Base-by-base conservation (phyloP, 2,888 invertebrate genomes). In the Trilocha varians region DNA sequence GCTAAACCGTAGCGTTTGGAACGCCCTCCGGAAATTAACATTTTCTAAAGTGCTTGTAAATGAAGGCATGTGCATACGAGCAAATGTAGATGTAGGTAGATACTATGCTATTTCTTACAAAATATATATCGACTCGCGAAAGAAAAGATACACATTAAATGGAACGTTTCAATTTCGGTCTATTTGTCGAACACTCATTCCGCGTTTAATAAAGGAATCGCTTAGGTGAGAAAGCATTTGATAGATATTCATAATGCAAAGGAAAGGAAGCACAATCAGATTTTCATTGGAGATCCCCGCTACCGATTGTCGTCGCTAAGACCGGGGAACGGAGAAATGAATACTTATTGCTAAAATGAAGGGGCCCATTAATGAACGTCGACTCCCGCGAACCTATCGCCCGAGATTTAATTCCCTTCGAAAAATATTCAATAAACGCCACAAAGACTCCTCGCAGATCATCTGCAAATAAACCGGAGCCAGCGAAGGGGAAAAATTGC, bases 261-360 rank as follows among this genome's bases (percentile, higher is more conserved):
- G 71, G 72, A 61, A 64, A 60, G 66, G 65, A 74, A 78, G 70
- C 77, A 72, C 76, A 79, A 79, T 80, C 79, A 75, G 78, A 80
- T 79, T 79, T 78, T 78, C 77, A 79, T 76, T 74, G 76, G 60
- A 67, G 62, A 63, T 62, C 60, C 58, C 52, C 53, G 49, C 43
- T 47, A 49, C 49, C 54, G 48, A 36, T 47, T 47, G 49, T 50
- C 51, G 51, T 48, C 44, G 48, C 39, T 41, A 49, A 39, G 45
- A 36, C 40, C 47, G 55, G 56, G 52, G 57, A 55, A 56, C 56
- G 65, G 62, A 63, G 78, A 73, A 78, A 79, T 78, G 80, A 82
- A 82, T 80, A 80, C 82, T 82, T 82, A 83, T 83, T 82, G 78
- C 78, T 75, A 77, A 78, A 78, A 80, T 78, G 80, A 79, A 77